Conservation (phyloP, 2,113 vertebrate species). For the Cacatua alba region DNA sequence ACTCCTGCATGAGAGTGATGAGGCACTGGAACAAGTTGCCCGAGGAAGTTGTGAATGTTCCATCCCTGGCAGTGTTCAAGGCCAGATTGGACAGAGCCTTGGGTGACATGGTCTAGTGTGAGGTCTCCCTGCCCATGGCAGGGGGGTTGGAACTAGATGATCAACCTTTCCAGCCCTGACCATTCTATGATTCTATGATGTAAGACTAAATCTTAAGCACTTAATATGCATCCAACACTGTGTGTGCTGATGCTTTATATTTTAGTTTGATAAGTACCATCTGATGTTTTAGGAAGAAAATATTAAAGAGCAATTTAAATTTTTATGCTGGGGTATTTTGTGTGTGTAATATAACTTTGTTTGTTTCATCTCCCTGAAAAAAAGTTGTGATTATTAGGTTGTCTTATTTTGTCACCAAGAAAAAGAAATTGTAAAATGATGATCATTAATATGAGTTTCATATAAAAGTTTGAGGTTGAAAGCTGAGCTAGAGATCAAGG, state of each 20-base stretch:
- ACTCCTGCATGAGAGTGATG: neutral
- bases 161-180: neutral
- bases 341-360: accelerated
- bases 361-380: accelerated
- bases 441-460: neutral
- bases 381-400: neutral
- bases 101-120: neutral
- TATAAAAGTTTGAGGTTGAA: neutral
- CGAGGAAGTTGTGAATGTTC: neutral
- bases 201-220: neutral
- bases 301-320: neutral
- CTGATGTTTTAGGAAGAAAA: neutral
- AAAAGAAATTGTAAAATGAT: neutral
- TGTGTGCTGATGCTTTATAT: neutral
- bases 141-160: neutral
- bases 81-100: neutral
- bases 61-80: neutral
- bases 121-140: too few species aligned
- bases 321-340: neutral
- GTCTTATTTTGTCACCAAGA: neutral
- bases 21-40: neutral
- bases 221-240: neutral
- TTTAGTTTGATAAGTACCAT: neutral
- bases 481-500: neutral
- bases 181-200: neutral